Evolutionary conservation across 2,113 vertebrate species (phyloP), one percentile per base, ranked within the genome.

Genomic region (Nothobranchius kuhntae): DNA sequence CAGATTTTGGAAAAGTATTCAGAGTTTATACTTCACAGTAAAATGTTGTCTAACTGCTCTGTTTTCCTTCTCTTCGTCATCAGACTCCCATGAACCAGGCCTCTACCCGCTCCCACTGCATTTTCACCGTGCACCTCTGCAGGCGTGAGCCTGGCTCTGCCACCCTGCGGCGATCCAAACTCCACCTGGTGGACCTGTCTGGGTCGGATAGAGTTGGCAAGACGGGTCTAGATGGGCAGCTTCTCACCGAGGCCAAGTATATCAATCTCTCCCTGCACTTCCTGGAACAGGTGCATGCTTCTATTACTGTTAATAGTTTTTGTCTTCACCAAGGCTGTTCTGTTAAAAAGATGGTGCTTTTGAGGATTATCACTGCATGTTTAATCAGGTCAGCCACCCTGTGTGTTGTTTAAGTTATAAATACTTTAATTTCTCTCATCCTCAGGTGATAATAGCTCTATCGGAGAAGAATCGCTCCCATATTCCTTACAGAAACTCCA

Each of bases 41-140:
- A 35, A 61, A 53, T 53, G 11, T 15, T 62, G 11, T 48, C 12
- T 68, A 45, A n/a, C 46, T 11, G 6, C 38, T 38, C n/a, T 52
- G 11, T 48, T 6, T 35, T 26, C 26, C 30, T 56, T 40, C 51
- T n/a, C 21, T 13, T 72, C 46, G 12, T 71, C 2, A 65, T 6
- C 70, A 99, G 98, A 99, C 97, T 47, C 98, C 97, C 7, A 95
- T 95, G 95, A 99, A 99, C 84, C 94, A 97, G 90, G 96, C 97
- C 0, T 99, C 97, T 50, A 97, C 96, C 1, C 94, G 98, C 13
- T 99, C 98, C 60, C 97, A 99, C 89, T 99, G 98, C 75, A 95
- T 99, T 82, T 99, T 99, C 88, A 99, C 97, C 0, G 80, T 99
- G 84, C 95, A 99, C 73, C 68, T 99, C 76, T 95, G 95, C 65